Conservation (phyloP, 2,888 invertebrate genomes). For the Periphyllus acericola region DNA sequence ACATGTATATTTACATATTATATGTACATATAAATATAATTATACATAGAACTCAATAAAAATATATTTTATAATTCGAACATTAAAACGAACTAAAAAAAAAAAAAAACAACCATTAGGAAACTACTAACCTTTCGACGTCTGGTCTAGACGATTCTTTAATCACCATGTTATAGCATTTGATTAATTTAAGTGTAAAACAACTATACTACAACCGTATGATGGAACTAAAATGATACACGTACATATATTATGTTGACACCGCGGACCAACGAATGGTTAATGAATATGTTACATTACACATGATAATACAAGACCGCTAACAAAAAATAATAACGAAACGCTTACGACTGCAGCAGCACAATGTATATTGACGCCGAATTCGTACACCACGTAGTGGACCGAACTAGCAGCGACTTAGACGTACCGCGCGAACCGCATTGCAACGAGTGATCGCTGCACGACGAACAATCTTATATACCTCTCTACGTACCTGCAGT, state of each 20-base stretch:
- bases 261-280: background rate
- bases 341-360: background rate
- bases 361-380: background rate
- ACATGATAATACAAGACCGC: background rate
- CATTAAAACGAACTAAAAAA: too few species aligned
- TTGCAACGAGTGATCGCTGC: slow-evolving; percentile 20
- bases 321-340: background rate
- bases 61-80: too few species aligned
- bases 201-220: background rate
- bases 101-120: background rate
- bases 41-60: too few species aligned
- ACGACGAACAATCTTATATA: background rate
- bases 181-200: background rate
- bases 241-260: background rate
- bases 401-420: background rate
- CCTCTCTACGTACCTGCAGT: background rate
- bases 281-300: background rate
- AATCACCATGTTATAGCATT: slow-evolving; percentile 25
- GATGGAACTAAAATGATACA: too few species aligned
- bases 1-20: too few species aligned
- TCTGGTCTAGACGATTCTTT: slow-evolving; percentile 8
- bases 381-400: background rate
- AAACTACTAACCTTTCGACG: slow-evolving; percentile 37
- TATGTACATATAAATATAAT: too few species aligned
- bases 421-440: slow-evolving; percentile 13